A percentile compares a stretch with the other conserved stretches of the same genome.
Evolutionary conservation across 2,797 vertebrate species (phyloP).

Genomic region (Pempheris klunzingeri): DNA sequence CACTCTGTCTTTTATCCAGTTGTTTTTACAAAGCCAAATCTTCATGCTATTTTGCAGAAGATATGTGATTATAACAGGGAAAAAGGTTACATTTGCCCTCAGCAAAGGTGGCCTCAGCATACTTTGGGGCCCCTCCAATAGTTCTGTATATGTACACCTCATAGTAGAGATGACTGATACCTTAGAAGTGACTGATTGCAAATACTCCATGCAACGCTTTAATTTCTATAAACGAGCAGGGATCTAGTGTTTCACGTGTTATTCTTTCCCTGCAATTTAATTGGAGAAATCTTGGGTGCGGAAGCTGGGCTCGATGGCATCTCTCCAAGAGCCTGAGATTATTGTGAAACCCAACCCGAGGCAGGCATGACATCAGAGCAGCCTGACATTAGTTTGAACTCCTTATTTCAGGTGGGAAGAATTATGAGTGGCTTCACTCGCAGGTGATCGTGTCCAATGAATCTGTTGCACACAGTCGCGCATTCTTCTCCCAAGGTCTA

Average conservation of each 20-base stretch:
- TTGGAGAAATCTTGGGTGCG: constrained; percentile 70
- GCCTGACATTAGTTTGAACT: constrained; percentile 83
- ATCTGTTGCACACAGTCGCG: constrained; percentile 74
- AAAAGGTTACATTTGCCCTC: constrained; percentile 20
- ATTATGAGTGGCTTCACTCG: constrained; percentile 80
- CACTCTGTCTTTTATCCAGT: constrained; percentile 14
- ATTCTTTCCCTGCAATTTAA: constrained; percentile 76
- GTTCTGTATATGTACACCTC: constrained; percentile 18
- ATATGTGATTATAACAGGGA: neutral
- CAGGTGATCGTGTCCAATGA: constrained; percentile 83
- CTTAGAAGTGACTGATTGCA: constrained; percentile 68
- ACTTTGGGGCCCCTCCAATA: constrained; percentile 33
- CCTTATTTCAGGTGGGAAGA: constrained; percentile 83
- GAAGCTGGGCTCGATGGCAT: constrained; percentile 73
- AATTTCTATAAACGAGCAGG: constrained; percentile 61
- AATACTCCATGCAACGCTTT: constrained; percentile 47
- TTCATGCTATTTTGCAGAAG: constrained; percentile 17
- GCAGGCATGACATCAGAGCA: constrained; percentile 84
- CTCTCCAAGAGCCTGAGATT: constrained; percentile 77
- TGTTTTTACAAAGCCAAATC: constrained; percentile 41
- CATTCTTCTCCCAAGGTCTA: constrained; percentile 76
- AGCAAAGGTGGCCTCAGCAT: constrained; percentile 31
- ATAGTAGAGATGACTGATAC: constrained; percentile 51
- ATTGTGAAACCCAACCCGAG: constrained; percentile 82
- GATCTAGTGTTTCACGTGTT: constrained; percentile 73